phyloP scores from a whole-genome alignment of 2,113 vertebrate genomes.

The Tor tambroides region DNA sequence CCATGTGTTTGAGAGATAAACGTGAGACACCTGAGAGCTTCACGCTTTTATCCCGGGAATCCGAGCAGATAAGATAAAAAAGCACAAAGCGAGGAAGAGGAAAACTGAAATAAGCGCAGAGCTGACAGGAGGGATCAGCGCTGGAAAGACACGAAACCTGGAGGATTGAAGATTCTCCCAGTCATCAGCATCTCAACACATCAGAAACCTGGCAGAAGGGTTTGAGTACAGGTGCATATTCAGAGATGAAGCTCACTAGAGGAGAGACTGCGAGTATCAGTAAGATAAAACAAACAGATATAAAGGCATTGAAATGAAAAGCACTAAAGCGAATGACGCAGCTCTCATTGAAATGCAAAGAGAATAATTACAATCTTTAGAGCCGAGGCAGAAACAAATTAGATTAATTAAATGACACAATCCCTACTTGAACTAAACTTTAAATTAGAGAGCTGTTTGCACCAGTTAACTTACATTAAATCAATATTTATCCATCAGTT shows the following conservation, averaged over 20 bases:
- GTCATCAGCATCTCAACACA: neutral
- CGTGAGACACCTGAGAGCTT: neutral
- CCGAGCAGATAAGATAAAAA: neutral
- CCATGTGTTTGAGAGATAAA: neutral
- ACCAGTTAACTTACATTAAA: neutral
- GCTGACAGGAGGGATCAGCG: neutral
- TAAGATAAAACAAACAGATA: neutral
- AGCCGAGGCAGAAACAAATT: neutral
- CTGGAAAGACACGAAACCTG: neutral
- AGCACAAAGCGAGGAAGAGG: neutral
- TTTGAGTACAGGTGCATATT: neutral
- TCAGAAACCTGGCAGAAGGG: neutral
- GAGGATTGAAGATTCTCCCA: neutral
- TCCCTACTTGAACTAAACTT: neutral
- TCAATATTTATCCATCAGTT: neutral
- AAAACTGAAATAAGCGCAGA: neutral
- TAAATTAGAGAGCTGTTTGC: neutral
- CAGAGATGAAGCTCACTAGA: neutral
- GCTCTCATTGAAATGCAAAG: neutral
- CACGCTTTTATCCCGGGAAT: neutral
- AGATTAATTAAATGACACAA: neutral
- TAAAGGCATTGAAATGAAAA: too few relatives aligned
- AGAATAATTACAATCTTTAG: neutral
- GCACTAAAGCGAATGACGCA: neutral
- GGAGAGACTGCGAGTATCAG: neutral